These are phyloP conservation scores for Trypoxylus dichotomus DNA, from an alignment of 1,140 invertebrate species.

Conservation along the genomic window DNA sequence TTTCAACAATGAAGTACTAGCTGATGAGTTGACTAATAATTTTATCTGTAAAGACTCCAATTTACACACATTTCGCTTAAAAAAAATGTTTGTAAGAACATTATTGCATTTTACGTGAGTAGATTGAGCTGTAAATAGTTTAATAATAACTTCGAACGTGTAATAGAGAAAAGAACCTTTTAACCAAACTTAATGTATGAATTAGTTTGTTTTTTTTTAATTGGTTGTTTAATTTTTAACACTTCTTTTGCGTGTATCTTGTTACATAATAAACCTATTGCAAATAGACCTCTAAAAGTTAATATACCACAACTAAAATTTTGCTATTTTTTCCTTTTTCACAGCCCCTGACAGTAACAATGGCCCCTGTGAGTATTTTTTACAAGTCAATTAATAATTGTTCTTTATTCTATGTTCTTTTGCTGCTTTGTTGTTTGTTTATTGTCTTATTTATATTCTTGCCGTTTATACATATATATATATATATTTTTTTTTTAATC, in stretches of 20 bases:
- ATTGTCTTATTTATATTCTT: constrained; percentile 1
- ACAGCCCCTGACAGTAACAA: constrained; percentile 80
- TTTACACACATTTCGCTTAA: no score
- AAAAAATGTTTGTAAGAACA: no score
- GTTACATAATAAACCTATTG: background rate
- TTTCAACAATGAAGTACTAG: no score
- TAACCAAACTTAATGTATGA: background rate
- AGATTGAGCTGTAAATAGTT: no score
- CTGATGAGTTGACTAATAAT: no score
- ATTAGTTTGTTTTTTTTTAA: constrained; percentile 8
- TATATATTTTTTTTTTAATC: no score
- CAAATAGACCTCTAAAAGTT: background rate
- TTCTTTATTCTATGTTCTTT: background rate
- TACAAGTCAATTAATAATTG: constrained; percentile 22
- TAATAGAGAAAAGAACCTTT: no score
- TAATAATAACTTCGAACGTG: no score
- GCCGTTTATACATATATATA: no score
- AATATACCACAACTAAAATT: constrained; percentile 29
- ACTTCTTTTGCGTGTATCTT: background rate
- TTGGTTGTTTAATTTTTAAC: constrained; percentile 1
- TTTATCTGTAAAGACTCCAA: no score
- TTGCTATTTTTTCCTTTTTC: constrained; percentile 52
- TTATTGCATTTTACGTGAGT: no score
- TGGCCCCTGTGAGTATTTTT: constrained; percentile 81
- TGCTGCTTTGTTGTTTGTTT: background rate